These are phyloP conservation scores for Dynastes maya DNA, from an alignment of 2,888 invertebrate species.

Conservation along the genomic window DNA sequence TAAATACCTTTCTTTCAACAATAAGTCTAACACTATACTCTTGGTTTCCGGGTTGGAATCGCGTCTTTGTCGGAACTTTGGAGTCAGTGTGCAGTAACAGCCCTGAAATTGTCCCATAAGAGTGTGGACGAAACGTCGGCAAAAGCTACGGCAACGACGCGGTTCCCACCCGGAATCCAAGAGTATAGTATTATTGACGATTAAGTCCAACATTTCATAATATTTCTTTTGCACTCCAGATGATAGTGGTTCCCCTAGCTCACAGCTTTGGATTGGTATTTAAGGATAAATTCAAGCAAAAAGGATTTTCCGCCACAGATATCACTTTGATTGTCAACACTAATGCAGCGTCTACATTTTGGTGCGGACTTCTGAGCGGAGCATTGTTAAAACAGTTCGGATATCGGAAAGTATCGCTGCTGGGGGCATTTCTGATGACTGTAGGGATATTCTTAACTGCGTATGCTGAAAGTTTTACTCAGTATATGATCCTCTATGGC, in stretches of 20 bases:
- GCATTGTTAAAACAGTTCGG: constrained; percentile 75
- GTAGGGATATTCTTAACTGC: constrained; percentile 74
- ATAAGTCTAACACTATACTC: not conserved
- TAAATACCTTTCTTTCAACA: not conserved
- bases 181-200: too few species aligned
- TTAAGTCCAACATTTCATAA: not conserved
- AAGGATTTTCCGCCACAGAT: constrained; percentile 73
- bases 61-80: too few species aligned
- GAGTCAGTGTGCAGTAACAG: too few species aligned
- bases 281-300: constrained; percentile 73
- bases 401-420: constrained; percentile 75
- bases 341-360: constrained; percentile 78
- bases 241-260: constrained; percentile 73
- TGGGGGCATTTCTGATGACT: constrained; percentile 72
- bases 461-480: constrained; percentile 71
- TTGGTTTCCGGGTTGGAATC: too few species aligned
- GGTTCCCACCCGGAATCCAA: too few species aligned
- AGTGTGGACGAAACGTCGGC: too few species aligned
- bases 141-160: too few species aligned
- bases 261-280: constrained; percentile 77
- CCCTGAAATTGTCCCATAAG: too few species aligned
- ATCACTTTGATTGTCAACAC: constrained; percentile 75
- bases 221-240: constrained; percentile 60
- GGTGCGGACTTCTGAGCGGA: constrained; percentile 76
- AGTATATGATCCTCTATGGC: constrained; percentile 76